Percentiles rank a stretch among this genome's conserved stretches.
Conservation (phyloP, 2,113 vertebrate species). For the Platichthys stellatus region DNA sequence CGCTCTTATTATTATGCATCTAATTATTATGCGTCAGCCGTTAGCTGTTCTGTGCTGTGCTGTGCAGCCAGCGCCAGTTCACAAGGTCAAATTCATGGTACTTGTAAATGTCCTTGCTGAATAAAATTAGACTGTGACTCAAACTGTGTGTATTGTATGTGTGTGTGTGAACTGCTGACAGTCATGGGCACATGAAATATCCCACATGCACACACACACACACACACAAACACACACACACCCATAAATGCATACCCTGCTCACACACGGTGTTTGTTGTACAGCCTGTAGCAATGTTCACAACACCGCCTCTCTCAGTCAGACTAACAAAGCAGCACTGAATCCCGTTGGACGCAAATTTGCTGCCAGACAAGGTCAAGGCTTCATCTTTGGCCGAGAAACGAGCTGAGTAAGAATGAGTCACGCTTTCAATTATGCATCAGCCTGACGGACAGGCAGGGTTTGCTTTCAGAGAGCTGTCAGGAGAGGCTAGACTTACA, state of each 20-base stretch:
- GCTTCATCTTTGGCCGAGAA: constrained; percentile 47
- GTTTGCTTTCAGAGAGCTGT: constrained; percentile 52
- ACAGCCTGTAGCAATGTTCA: constrained; percentile 55
- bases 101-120: constrained; percentile 71
- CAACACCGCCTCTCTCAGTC: constrained; percentile 41
- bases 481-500: constrained; percentile 32
- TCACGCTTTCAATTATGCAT: constrained; percentile 73
- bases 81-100: constrained; percentile 68
- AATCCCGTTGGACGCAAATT: constrained; percentile 48
- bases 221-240: not conserved
- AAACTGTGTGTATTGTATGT: constrained; percentile 35
- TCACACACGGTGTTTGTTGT: constrained; percentile 27
- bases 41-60: constrained; percentile 48
- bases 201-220: constrained; percentile 19
- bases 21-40: constrained; percentile 57
- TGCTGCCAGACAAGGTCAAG: constrained; percentile 48
- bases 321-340: constrained; percentile 27
- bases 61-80: constrained; percentile 51
- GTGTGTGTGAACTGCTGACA: constrained; percentile 31
- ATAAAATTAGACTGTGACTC: constrained; percentile 67
- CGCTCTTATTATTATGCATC: constrained; percentile 60
- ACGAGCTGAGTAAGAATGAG: constrained; percentile 68
- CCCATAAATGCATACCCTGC: not conserved
- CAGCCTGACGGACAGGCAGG: constrained; percentile 42
- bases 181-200: constrained; percentile 1